Evolutionary conservation across 2,113 vertebrate species (phyloP).

Genomic region (Brachypodius melanocephalos): DNA sequence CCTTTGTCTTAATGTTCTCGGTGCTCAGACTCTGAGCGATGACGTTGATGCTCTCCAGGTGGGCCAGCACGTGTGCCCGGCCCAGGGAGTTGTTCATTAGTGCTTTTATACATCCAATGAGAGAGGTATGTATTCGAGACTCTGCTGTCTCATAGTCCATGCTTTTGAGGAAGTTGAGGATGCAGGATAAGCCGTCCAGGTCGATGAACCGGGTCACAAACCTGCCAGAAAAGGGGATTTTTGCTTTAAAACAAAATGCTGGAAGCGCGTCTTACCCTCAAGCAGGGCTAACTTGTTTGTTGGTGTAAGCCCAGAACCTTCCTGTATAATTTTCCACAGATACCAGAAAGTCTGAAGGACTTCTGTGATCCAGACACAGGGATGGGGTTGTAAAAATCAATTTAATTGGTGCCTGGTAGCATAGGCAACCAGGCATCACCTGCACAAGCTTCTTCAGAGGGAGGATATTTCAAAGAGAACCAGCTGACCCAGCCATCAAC

Average conservation of each 20-base stretch:
- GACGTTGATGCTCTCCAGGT: slow-evolving; percentile 95
- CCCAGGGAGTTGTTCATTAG: slow-evolving; percentile 99
- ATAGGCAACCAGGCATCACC: not conserved
- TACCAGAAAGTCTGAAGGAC: not conserved
- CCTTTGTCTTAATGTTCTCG: slow-evolving; percentile 96
- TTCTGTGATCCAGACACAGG: not conserved
- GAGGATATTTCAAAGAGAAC: not conserved
- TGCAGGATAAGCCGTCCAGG: slow-evolving; percentile 93
- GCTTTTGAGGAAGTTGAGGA: slow-evolving; percentile 96
- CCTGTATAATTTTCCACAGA: not conserved
- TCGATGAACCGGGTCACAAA: slow-evolving; percentile 98
- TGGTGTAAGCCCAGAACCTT: not conserved
- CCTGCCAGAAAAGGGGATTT: slow-evolving; percentile 65
- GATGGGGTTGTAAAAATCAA: not conserved
- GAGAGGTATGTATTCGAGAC: slow-evolving; percentile 97
- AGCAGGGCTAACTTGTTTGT: not conserved
- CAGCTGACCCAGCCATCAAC: not conserved
- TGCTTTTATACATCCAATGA: slow-evolving; percentile 98
- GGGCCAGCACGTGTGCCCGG: slow-evolving; percentile 92
- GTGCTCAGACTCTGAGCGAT: slow-evolving; percentile 98
- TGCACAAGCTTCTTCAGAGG: not conserved
- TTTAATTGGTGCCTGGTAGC: not conserved
- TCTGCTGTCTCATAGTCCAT: slow-evolving; percentile 99
- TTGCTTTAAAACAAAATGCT: not conserved
- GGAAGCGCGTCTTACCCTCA: not conserved